phyloP scores from a whole-genome alignment of 2,113 vertebrate species.

The Embiotoca jacksoni region DNA sequence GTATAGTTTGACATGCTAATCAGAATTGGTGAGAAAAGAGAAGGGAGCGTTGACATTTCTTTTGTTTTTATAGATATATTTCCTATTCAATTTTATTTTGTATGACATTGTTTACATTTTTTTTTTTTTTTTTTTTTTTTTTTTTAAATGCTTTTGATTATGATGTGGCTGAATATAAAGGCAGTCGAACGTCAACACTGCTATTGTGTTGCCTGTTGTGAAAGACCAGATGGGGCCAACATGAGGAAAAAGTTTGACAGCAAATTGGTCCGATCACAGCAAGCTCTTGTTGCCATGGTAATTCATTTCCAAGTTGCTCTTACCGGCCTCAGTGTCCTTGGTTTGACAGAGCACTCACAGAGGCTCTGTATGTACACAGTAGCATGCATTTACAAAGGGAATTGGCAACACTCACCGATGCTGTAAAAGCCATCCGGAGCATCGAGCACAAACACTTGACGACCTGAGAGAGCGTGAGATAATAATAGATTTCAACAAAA shows the following conservation, averaged over 20 bases:
- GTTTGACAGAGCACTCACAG: slow-evolving; percentile 21
- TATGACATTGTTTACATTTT: slow-evolving; percentile 77
- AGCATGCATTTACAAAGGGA: slow-evolving; percentile 58
- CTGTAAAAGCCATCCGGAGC: slow-evolving; percentile 28
- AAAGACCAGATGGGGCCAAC: slow-evolving; percentile 1
- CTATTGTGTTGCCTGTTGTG: slow-evolving; percentile 11
- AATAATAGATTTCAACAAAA: slow-evolving; percentile 11
- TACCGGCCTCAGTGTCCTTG: slow-evolving; percentile 44
- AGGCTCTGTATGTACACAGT: slow-evolving; percentile 22
- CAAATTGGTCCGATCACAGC: slow-evolving; percentile 28
- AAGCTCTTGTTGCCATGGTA: slow-evolving; percentile 59
- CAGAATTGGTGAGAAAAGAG: slow-evolving; percentile 15
- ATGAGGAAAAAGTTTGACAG: slow-evolving; percentile 1
- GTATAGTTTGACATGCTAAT: slow-evolving; percentile 33
- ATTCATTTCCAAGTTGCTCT: slow-evolving; percentile 40
- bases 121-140: slow-evolving; percentile 71
- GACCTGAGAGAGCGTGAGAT: slow-evolving; percentile 22
- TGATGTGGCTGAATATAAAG: slow-evolving; percentile 62
- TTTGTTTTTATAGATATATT: slow-evolving; percentile 57
- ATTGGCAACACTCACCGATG: slow-evolving; percentile 16
- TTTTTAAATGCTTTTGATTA: slow-evolving; percentile 41
- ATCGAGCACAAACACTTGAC: slow-evolving; percentile 7
- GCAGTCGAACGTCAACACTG: slow-evolving; percentile 20
- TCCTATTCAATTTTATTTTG: slow-evolving; percentile 49
- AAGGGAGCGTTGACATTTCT: slow-evolving; percentile 49